A percentile compares a stretch with the other conserved stretches of the same genome.
These are phyloP conservation scores for Pteropus alecto DNA, from an alignment of 2,113 vertebrate species.

Conservation along the genomic window DNA sequence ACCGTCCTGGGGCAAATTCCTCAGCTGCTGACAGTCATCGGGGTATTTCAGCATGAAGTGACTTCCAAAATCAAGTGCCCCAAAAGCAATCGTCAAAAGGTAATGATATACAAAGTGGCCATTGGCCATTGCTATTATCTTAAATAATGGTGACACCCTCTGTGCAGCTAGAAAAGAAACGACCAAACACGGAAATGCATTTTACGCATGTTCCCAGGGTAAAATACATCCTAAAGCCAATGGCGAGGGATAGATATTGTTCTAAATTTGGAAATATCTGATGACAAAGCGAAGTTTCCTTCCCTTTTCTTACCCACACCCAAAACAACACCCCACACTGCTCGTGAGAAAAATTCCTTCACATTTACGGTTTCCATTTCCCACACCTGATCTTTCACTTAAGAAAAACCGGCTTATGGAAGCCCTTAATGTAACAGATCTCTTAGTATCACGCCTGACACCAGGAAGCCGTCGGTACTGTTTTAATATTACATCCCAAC, in stretches of 20 bases:
- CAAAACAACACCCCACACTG: conserved; percentile 60
- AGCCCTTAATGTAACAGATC: neutral
- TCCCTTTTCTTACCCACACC: conserved; percentile 72
- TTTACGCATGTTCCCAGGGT: conserved; percentile 78
- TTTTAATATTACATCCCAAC: neutral
- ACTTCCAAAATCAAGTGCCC: conserved; percentile 43
- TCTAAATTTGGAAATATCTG: conserved; percentile 76
- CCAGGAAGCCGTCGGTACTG: neutral
- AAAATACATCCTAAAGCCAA: conserved; percentile 59
- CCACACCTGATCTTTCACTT: conserved; percentile 27
- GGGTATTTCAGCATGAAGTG: neutral
- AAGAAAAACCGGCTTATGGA: conserved; percentile 15
- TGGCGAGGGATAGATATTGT: conserved; percentile 74
- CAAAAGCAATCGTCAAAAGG: conserved; percentile 45
- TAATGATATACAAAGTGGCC: conserved; percentile 35
- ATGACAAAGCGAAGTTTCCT: conserved; percentile 75
- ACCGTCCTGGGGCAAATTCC: neutral
- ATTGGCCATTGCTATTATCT: conserved; percentile 42
- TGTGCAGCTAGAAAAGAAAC: conserved; percentile 65
- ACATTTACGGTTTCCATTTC: conserved; percentile 51
- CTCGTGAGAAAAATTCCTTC: conserved; percentile 75
- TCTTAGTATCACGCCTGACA: neutral
- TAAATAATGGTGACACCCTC: conserved; percentile 68
- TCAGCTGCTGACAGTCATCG: neutral
- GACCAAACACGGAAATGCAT: conserved; percentile 66